A percentile compares a stretch with the other conserved stretches of the same genome.
phyloP scores from a whole-genome alignment of 2,113 vertebrate genomes.

The Aptenodytes forsteri region DNA sequence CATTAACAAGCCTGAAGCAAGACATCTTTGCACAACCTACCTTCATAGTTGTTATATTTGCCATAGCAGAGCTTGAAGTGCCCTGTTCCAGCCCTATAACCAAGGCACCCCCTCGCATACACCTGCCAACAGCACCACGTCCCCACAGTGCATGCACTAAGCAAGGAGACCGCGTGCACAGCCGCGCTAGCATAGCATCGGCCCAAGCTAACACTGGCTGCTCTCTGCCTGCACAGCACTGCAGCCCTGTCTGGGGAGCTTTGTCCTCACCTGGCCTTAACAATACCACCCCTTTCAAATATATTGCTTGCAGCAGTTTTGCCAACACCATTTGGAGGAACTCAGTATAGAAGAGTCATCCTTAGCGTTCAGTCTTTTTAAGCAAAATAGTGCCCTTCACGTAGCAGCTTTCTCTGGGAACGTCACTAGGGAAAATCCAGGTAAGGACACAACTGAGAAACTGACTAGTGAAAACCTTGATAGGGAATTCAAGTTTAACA shows the following conservation, averaged over 20 bases:
- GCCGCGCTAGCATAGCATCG: background rate
- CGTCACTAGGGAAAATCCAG: background rate
- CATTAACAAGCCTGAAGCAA: background rate
- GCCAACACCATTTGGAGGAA: background rate
- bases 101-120: background rate
- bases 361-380: background rate
- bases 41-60: background rate
- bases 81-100: background rate
- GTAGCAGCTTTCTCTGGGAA: background rate
- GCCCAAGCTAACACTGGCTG: fast-evolving
- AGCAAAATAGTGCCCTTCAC: background rate
- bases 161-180: fast-evolving
- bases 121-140: background rate
- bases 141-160: fast-evolving
- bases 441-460: background rate
- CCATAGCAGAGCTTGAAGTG: background rate
- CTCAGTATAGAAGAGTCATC: background rate
- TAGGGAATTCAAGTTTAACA: background rate
- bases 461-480: background rate
- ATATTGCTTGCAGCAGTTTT: background rate
- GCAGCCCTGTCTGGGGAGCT: background rate
- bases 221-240: background rate
- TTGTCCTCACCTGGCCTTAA: background rate
- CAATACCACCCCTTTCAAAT: background rate
- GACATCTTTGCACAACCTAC: background rate